A percentile compares a stretch with the other conserved stretches of the same genome.
Conservation (phyloP, 2,113 vertebrate species). For the Oxyura jamaicensis region DNA sequence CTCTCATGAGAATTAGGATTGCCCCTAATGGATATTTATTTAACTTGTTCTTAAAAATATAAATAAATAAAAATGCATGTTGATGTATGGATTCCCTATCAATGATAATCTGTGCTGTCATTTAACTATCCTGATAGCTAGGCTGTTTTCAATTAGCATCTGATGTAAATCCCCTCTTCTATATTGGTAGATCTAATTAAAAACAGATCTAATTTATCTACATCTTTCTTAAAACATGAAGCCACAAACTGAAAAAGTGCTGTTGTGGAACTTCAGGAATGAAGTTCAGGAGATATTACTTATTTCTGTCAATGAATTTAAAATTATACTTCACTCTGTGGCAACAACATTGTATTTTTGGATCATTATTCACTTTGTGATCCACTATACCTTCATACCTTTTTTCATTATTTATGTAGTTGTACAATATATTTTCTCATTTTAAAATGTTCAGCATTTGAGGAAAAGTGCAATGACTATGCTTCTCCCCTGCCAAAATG, state of each 20-base stretch:
- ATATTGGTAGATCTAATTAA: not conserved
- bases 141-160: not conserved
- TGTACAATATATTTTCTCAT: not conserved
- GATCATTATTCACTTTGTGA: not conserved
- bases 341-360: not conserved
- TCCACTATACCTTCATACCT: not conserved
- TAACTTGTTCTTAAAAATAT: not conserved
- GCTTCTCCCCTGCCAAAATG: not conserved
- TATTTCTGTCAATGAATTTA: not conserved
- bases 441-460: not conserved
- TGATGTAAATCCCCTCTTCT: not conserved
- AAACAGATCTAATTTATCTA: not conserved
- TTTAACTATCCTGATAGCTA: not conserved
- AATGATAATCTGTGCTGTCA: not conserved
- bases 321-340: not conserved
- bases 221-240: not conserved
- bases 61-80: not conserved
- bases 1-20: not conserved
- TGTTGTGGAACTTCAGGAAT: not conserved
- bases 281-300: not conserved
- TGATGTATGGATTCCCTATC: not conserved
- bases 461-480: not conserved
- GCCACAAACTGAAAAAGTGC: not conserved
- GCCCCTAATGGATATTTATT: not conserved
- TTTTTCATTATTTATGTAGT: not conserved